Base-by-base conservation (phyloP, 2,113 vertebrate species). In the Craseonycteris thonglongyai region DNA sequence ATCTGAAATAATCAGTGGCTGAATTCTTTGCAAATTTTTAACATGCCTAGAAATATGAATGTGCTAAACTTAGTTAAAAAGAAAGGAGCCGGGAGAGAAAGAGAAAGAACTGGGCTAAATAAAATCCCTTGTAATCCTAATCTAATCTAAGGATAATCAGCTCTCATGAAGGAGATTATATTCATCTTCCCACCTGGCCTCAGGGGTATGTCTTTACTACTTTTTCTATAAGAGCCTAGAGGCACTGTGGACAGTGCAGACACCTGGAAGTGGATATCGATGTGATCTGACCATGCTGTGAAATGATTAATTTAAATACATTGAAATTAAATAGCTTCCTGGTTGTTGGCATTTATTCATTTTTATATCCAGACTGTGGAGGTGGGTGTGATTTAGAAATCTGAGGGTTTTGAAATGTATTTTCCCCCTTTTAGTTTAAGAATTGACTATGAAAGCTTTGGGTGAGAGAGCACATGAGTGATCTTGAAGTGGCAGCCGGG, bases 381-480 rank as follows among this genome's bases (percentile, higher is more conserved):
- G 56, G 18, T 56, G 30, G 15, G 8, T 71, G 3, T 72, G 45
- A 95, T 40, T 86, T 81, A 59, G 19, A 88, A 82, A 80, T 19
- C 78, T 33, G 76, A 74, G 45, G 33, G 82, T 19, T 82, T 81
- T 13, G 15, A 72, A 65, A 54, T 88, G 33, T 19, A 33, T 40
- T 93, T 90, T 89, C 80, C 26, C 86, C 28, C 26, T 86, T 74
- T 92, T 59, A 79, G n/a, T 35, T 75, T 82, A 54, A 93, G 61
- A 24, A 69, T 35, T 13, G 6, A 69, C 21, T 26, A 40, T 16
- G 78, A 81, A 19, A 58, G 42, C 56, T 93, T n/a, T 74, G 51
- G 19, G 51, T 79, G 5, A 38, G 28, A 71, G 7, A 51, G 33
- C 28, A 42, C 51, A 40, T 14, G 12, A 56, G 35, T 56, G 30